A percentile compares a stretch with the other conserved stretches of the same genome.
These are phyloP conservation scores for Otus scops DNA, from an alignment of 2,797 vertebrate species.

Conservation along the genomic window DNA sequence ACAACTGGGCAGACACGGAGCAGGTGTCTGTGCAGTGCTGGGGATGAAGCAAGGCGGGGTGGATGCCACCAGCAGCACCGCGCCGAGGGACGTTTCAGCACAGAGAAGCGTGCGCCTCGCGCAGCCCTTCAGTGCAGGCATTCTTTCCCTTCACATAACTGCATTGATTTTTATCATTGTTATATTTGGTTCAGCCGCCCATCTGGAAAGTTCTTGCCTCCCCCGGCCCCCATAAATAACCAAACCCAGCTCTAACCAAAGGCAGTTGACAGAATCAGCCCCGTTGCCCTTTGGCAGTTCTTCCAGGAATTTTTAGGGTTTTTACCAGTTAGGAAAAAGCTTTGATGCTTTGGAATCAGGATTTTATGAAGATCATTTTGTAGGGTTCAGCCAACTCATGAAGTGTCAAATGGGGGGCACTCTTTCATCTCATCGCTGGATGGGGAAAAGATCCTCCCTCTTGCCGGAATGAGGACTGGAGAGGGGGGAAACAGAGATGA, in stretches of 20 bases:
- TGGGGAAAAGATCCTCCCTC: slow-evolving; percentile 69
- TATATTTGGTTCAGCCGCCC: slow-evolving; percentile 68
- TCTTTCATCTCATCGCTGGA: slow-evolving; percentile 66
- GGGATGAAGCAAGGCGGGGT: not conserved
- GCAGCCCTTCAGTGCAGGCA: not conserved
- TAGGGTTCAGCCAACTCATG: slow-evolving; percentile 72
- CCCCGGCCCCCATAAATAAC: slow-evolving; percentile 69
- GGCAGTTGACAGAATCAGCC: slow-evolving; percentile 69
- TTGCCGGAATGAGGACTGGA: slow-evolving; percentile 27
- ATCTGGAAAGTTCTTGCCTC: slow-evolving; percentile 72
- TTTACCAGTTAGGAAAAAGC: slow-evolving; percentile 71
- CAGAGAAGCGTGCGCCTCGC: not conserved
- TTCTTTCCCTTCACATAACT: slow-evolving; percentile 36
- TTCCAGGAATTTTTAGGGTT: slow-evolving; percentile 73
- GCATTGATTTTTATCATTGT: slow-evolving; percentile 70
- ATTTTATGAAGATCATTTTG: slow-evolving; percentile 73
- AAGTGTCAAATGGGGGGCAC: slow-evolving; percentile 71
- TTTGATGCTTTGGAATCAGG: slow-evolving; percentile 70
- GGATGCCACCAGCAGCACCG: not conserved
- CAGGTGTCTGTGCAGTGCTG: not conserved
- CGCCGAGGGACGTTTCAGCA: not conserved
- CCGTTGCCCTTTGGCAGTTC: slow-evolving; percentile 72
- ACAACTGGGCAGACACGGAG: not conserved
- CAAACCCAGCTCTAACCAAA: slow-evolving; percentile 64
- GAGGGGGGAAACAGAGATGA: slow-evolving; percentile 35